Base-by-base conservation (phyloP, 2,797 vertebrate genomes). In the Botia kubotai region DNA sequence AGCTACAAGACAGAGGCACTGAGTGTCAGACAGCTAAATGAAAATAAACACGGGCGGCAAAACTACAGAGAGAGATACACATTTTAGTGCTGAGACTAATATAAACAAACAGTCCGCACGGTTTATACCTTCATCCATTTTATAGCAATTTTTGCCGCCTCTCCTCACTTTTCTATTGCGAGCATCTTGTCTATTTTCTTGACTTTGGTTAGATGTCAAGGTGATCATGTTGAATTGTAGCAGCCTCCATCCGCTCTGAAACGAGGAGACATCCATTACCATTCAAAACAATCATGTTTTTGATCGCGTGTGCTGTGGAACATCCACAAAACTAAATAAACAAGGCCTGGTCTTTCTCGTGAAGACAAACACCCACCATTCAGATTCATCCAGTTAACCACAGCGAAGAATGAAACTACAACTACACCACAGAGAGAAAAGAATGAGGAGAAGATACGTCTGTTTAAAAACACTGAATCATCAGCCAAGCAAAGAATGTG, bases 201-300 rank as follows among this genome's bases (percentile, higher is more conserved):
- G 29, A 29, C 53, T 70, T 58, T 16, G 17, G 33, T 46, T 29
- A 11, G 21, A 60, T 60, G 39, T 66, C 68, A 72, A 71, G 58
- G 68, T 55, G 39, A 46, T 13, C 0, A 2, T 66, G 46, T 43
- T 67, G 69, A 55, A 77, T 67, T 46, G 58, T 29, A 29, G 29
- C 29, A 29, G 29, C 26, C 39, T 39, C 39, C 39, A 76, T 70
- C 26, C 26, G 43, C 29, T 75, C 66, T 43, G 3, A 76, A 50
- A 11, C 17, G 72, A 58, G 0, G 5, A 77, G 74, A 78, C 57
- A 43, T 74, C 76, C 43, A 80, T 79, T 68, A 46, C 80, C 82
- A 62, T n/a, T 65, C 79, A 60, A 70, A 72, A 36, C 48, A 16
- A 29, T 29, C 29, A 75, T 75, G 36, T 21, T 23, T 60, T 50